These are phyloP conservation scores for Heteromyza rotundicornis DNA, from an alignment of 2,888 invertebrate genomes.

Conservation along the genomic window DNA sequence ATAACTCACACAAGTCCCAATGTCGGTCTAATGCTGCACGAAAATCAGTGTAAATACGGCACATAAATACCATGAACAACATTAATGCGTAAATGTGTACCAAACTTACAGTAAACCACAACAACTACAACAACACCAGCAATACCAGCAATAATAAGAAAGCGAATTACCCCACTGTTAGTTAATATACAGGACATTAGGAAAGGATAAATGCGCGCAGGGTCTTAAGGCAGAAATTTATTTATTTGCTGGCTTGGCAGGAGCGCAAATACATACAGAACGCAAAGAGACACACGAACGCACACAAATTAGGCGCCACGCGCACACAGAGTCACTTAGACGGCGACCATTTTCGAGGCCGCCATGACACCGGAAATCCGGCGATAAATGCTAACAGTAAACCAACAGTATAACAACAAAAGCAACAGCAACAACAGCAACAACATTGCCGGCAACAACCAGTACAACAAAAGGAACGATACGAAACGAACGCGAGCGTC, in stretches of 20 bases:
- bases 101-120: too few relatives aligned
- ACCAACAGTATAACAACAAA: too few relatives aligned
- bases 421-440: too few relatives aligned
- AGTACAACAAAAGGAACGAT: too few relatives aligned
- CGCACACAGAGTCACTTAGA: not conserved
- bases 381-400: constrained; percentile 56
- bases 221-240: constrained; percentile 53
- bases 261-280: too few relatives aligned
- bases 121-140: too few relatives aligned
- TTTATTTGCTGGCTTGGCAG: constrained; percentile 41
- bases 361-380: constrained; percentile 54
- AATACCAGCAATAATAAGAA: too few relatives aligned
- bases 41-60: not conserved
- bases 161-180: too few relatives aligned
- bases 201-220: constrained; percentile 51
- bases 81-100: not conserved
- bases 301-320: not conserved
- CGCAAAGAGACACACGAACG: too few relatives aligned
- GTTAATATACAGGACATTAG: constrained; percentile 53
- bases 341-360: not conserved
- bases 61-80: not conserved
- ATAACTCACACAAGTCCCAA: not conserved
- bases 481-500: too few relatives aligned
- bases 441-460: too few relatives aligned
- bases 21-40: not conserved